A percentile compares a stretch with the other conserved stretches of the same genome.
Conservation (phyloP, 1,140 invertebrate species). For the Tetragnatha versicolor region DNA sequence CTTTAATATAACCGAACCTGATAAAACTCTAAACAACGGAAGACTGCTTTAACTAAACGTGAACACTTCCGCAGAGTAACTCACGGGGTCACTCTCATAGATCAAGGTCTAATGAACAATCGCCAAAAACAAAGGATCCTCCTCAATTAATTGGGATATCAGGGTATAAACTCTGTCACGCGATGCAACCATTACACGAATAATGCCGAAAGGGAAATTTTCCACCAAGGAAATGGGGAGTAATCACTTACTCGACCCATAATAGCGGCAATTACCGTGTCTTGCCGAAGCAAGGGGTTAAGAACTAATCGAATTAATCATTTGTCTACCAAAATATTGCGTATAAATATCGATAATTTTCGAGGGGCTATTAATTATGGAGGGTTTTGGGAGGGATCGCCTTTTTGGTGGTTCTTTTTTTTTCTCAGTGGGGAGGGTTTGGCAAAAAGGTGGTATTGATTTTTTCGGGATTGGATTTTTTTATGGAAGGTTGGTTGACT, state of each 20-base stretch:
- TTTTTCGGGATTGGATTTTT: no score
- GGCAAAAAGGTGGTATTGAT: background rate
- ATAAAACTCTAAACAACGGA: no score
- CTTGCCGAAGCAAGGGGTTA: slow-evolving; percentile 20
- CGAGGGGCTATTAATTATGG: background rate
- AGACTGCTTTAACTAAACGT: no score
- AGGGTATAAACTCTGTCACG: slow-evolving; percentile 6
- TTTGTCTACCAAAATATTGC: slow-evolving; percentile 14
- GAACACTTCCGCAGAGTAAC: no score
- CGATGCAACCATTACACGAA: background rate
- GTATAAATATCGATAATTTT: slow-evolving; percentile 10
- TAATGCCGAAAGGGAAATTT: slow-evolving; percentile 4
- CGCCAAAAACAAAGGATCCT: slow-evolving; percentile 4
- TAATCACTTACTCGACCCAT: slow-evolving; percentile 33
- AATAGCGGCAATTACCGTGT: slow-evolving; percentile 31
- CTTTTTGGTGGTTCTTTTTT: background rate
- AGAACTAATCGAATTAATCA: slow-evolving; percentile 44
- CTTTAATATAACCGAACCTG: no score
- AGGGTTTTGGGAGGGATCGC: background rate
- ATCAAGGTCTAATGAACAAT: no score
- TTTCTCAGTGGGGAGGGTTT: background rate
- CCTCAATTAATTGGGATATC: slow-evolving; percentile 18
- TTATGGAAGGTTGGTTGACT: no score
- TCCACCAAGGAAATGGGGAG: slow-evolving; percentile 14
- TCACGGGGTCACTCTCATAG: no score